Percentiles rank a stretch among this genome's conserved stretches.
These are phyloP conservation scores for Cariama cristata DNA, from an alignment of 2,113 vertebrate genomes.

Conservation along the genomic window DNA sequence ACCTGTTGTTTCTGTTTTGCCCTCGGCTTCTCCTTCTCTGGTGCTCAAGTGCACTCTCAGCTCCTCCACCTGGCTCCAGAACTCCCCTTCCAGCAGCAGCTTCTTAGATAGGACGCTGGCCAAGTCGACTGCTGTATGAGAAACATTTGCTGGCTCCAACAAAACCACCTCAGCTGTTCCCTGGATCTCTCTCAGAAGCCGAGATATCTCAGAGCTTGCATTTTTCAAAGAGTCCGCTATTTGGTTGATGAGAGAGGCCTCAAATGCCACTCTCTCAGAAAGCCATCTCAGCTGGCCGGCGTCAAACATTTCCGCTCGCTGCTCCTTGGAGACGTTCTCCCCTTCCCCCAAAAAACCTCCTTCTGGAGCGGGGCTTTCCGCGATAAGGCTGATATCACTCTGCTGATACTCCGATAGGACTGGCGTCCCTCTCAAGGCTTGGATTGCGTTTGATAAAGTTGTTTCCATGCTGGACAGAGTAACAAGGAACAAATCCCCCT, in stretches of 20 bases:
- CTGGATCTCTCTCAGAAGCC: conserved; percentile 80
- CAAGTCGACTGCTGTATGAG: conserved; percentile 68
- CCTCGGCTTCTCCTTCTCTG: conserved; percentile 35
- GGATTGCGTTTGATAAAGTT: conserved; percentile 78
- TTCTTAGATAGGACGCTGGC: conserved; percentile 86
- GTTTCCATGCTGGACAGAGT: conserved; percentile 82
- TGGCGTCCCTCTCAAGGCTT: conserved; percentile 74
- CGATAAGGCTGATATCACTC: background rate
- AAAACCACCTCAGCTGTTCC: conserved; percentile 72
- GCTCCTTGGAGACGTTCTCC: background rate
- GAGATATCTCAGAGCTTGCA: conserved; percentile 81
- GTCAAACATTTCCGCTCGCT: conserved; percentile 36
- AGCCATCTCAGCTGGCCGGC: conserved; percentile 79
- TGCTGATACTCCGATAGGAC: conserved; percentile 24
- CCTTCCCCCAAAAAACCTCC: background rate
- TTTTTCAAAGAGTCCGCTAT: conserved; percentile 88
- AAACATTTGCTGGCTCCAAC: conserved; percentile 60
- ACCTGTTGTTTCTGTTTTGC: conserved; percentile 32
- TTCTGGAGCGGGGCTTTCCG: background rate
- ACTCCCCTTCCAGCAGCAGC: conserved; percentile 86
- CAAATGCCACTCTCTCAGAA: conserved; percentile 86
- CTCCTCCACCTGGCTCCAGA: conserved; percentile 87
- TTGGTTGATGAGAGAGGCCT: conserved; percentile 87
- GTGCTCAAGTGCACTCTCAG: conserved; percentile 70
- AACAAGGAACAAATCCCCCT: conserved; percentile 65